Base-by-base conservation (phyloP, 2,888 invertebrate species). In the Ceriagrion tenellum region DNA sequence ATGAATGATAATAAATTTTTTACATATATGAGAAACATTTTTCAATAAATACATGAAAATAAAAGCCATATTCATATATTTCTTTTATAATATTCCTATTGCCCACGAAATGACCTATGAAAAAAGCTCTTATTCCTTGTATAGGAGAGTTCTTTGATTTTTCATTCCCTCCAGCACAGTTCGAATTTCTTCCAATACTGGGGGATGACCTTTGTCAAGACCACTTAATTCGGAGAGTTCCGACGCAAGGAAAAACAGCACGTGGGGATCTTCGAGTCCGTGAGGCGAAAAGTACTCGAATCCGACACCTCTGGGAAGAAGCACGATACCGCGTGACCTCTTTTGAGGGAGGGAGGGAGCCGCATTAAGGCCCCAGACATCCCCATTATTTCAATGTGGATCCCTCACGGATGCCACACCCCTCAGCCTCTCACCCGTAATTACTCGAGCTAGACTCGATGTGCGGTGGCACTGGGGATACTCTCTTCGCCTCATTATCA, bases 361-460 rank as follows among this genome's bases (percentile, higher is more conserved):
- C 81, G 81, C 81, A 81, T 81, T 81, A 81, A 81, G 18, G 35
- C 23, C 74, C 16, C 81, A 81, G 81, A 35, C 81, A 26, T 35
- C 81, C 35, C 81, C 81, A 81, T 81, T 81, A 81, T 81, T 81
- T 35, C 81, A 18, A 35, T 18, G 30, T 35, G 26, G 69, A 26
- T 47, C 47, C 47, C 47, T 47, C 47, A 47, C 47, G 69, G 69
- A 69, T 18, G 35, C 81, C 81, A 35, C 81, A 18, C 30, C 30
- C 81, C 35, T 81, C 81, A 30, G 35, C 35, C 35, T 13, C 81
- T 81, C 30, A n/a, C 81, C 81, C 81, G 26, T 81, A 81, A 81
- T 81, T 81, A 81, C 81, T 35, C 16, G 30, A 81, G 81, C 81
- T 81, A 81, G 81, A 81, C 81, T 81, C 81, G 35, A 81, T 81